These are phyloP conservation scores for Listronotus bonariensis DNA, from an alignment of 1,140 invertebrate genomes.

Conservation along the genomic window DNA sequence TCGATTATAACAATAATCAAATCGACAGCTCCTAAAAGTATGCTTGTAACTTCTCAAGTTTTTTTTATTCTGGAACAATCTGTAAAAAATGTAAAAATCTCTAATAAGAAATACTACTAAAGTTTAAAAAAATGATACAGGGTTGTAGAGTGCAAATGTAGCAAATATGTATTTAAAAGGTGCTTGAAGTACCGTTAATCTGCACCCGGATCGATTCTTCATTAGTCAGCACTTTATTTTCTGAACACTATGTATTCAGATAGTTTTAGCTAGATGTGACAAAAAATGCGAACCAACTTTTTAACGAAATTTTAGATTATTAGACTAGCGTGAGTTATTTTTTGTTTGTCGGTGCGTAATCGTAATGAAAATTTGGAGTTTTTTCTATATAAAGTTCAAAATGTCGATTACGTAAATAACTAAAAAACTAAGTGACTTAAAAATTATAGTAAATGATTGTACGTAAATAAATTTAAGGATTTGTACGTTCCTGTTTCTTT, in stretches of 20 bases:
- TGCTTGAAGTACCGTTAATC: conserved; percentile 10
- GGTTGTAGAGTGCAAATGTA: conserved; percentile 34
- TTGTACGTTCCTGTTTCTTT: conserved; percentile 4
- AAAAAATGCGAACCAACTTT: conserved; percentile 26
- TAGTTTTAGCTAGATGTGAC: conserved; percentile 12
- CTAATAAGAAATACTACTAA: conserved; percentile 6
- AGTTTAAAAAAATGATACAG: conserved; percentile 26
- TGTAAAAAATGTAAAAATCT: conserved; percentile 25
- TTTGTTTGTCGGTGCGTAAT: not conserved
- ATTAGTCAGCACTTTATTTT: not conserved
- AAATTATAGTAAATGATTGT: conserved; percentile 11
- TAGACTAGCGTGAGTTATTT: conserved; percentile 9
- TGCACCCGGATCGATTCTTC: conserved; percentile 8
- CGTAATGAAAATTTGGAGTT: conserved; percentile 1
- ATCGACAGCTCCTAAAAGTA: too few species aligned
- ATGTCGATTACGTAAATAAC: not conserved
- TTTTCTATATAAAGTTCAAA: conserved; percentile 2
- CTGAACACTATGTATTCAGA: conserved; percentile 22
- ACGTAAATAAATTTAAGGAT: conserved; percentile 25
- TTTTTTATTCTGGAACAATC: not conserved
- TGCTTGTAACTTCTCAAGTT: too few species aligned
- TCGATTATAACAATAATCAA: too few species aligned
- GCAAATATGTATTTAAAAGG: not conserved
- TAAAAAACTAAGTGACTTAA: conserved; percentile 11
- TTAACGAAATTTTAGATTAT: conserved; percentile 26